Conservation (phyloP, 2,888 invertebrate species). For the Druceiella hillmani region DNA sequence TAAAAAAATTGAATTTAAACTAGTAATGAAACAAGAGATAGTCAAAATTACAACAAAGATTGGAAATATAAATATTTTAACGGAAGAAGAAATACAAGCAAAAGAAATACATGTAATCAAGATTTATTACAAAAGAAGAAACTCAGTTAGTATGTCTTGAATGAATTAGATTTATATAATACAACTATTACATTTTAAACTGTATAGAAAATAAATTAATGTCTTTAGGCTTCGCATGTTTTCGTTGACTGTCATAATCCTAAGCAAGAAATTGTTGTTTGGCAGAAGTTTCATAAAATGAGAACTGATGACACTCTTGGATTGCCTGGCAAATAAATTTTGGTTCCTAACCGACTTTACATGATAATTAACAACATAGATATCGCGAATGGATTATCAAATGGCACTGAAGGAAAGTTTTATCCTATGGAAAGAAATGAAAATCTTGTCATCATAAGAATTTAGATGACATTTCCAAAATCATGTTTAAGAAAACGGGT, state of each 20-base stretch:
- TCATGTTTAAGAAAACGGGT: background rate
- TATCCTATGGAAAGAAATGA: constrained; percentile 22
- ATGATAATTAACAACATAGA: constrained; percentile 17
- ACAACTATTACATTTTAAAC: constrained; percentile 18
- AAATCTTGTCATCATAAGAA: constrained; percentile 8
- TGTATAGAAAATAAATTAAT: constrained; percentile 4
- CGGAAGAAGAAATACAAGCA: constrained; percentile 16
- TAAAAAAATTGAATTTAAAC: constrained; percentile 29
- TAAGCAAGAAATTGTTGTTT: too few relatives aligned
- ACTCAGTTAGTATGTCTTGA: constrained; percentile 20
- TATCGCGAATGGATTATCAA: constrained; percentile 24
- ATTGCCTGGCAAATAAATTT: too few relatives aligned
- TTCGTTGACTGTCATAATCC: too few relatives aligned
- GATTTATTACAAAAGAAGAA: constrained; percentile 22
- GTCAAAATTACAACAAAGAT: constrained; percentile 26
- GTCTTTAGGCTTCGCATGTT: constrained; percentile 22
- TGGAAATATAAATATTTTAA: constrained; percentile 19
- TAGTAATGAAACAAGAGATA: constrained; percentile 27
- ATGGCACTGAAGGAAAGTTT: constrained; percentile 25
- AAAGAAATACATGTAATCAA: constrained; percentile 21
- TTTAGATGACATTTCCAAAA: constrained; percentile 1
- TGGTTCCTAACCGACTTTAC: constrained; percentile 24
- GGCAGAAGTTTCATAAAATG: too few relatives aligned
- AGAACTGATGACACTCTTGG: too few relatives aligned
- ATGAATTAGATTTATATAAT: constrained; percentile 23